Conservation (phyloP, 2,888 invertebrate species). For the Nowickia ferox region DNA sequence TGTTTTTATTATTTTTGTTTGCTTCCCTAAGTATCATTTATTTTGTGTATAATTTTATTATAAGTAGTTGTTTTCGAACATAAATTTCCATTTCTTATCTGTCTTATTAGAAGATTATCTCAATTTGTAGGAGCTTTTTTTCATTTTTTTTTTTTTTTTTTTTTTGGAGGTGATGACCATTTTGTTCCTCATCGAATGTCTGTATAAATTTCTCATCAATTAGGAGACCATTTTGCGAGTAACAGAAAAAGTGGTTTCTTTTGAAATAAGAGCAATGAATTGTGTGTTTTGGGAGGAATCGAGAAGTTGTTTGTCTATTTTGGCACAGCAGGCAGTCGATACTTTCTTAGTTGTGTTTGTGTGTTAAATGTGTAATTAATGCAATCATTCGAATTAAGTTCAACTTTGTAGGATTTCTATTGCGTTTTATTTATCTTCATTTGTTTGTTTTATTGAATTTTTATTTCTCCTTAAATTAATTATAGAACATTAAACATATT, state of each 20-base stretch:
- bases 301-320: not conserved
- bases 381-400: not conserved
- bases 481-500: not conserved
- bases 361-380: not conserved
- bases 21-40: slow-evolving; percentile 53
- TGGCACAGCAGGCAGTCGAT: slow-evolving; percentile 60
- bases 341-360: slow-evolving; percentile 5
- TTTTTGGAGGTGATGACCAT: slow-evolving; percentile 28
- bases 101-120: slow-evolving; percentile 66
- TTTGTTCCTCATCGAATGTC: slow-evolving; percentile 45
- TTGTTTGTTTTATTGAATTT: not conserved
- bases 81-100: slow-evolving; percentile 66
- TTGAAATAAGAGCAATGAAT: not conserved
- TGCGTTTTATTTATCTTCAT: not conserved
- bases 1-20: slow-evolving; percentile 4
- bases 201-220: slow-evolving; percentile 69
- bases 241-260: slow-evolving; percentile 2
- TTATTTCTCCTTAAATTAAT: not conserved
- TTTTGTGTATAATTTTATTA: slow-evolving; percentile 66
- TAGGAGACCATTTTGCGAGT: slow-evolving; percentile 65
- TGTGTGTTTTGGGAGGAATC: not conserved
- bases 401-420: not conserved
- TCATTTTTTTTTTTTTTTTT: slow-evolving; percentile 12
- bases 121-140: slow-evolving; percentile 55
- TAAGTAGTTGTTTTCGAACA: slow-evolving; percentile 67